Evolutionary conservation across 2,113 vertebrate species (phyloP), one percentile per base, ranked within the genome.

Genomic region (Lepidothrix coronata): DNA sequence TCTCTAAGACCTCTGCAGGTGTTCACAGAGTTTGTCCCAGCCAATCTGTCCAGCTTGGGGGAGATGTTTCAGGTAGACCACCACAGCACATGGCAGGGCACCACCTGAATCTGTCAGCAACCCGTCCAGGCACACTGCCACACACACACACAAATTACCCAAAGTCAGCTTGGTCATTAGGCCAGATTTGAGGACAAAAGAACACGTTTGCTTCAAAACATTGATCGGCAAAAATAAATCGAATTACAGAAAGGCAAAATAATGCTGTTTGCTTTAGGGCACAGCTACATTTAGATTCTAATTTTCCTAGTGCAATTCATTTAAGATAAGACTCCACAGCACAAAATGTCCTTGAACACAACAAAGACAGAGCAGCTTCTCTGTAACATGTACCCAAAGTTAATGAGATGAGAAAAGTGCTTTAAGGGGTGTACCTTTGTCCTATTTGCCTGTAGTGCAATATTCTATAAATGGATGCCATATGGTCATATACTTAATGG

Each of bases 381-480:
- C 90, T 80, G 66, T 51, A 43, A 52, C 88, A 24, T 41, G 88
- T 48, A 52, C 92, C 93, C 92, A 66, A 70, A 94, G 86, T 85
- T 92, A 96, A 94, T 93, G 96, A 96, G 95, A 91, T 57, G 86
- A 75, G 85, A 27, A 79, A 8, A 91, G 80, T 35, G 79, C 83
- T 95, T 44, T 65, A 65, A 94, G 83, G 88, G 83, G 28, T 37
- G 68, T 49, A 82, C 91, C 96, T 93, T 70, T 68, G 85, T 96
- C 93, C 93, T 89, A 2, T 58, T 30, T 91, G 92, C 91, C 96
- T 84, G 80, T 31, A 65, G 95, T 82, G 93, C 90, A 86, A 55
- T 82, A 33, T 54, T 91, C 96, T 95, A 95, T 94, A 97, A 97
- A 94, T 58, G 95, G 96, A 84, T 89, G 90, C 95, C 96, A 97